phyloP scores from a whole-genome alignment of 2,888 invertebrate species.

The Patella pellucida region DNA sequence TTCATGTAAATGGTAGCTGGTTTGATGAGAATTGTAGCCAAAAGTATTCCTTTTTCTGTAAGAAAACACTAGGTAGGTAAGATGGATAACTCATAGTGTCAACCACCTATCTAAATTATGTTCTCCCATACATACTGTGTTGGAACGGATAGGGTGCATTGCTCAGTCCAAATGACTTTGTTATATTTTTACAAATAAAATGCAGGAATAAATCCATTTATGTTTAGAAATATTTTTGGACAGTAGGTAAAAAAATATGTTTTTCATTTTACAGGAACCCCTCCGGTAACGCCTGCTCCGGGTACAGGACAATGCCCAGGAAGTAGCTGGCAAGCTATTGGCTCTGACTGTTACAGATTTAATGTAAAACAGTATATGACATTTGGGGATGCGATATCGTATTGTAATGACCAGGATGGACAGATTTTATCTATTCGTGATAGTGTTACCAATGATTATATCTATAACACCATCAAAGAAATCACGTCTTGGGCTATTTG shows the following conservation, averaged over 20 bases:
- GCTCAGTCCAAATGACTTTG: too few relatives aligned
- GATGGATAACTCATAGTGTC: background rate
- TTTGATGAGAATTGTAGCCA: constrained; percentile 41
- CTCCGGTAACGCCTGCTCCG: constrained; percentile 46
- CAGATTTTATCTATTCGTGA: constrained; percentile 49
- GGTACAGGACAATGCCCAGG: constrained; percentile 44
- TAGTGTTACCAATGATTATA: constrained; percentile 37
- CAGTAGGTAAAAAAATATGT: background rate
- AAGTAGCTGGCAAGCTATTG: constrained; percentile 37
- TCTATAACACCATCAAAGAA: constrained; percentile 32
- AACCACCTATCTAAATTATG: background rate
- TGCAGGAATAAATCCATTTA: too few relatives aligned
- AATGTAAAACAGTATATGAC: constrained; percentile 30
- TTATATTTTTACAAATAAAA: too few relatives aligned
- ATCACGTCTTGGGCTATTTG: constrained; percentile 43
- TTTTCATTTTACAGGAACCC: constrained; percentile 34
- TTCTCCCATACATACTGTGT: too few relatives aligned
- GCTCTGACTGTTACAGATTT: constrained; percentile 44
- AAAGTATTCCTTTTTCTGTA: constrained; percentile 45
- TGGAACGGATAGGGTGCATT: too few relatives aligned
- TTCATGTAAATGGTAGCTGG: constrained; percentile 46
- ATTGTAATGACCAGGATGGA: constrained; percentile 39
- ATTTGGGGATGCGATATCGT: constrained; percentile 42
- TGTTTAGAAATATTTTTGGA: too few relatives aligned
- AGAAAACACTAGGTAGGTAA: constrained; percentile 46